Percentiles rank a stretch among this genome's conserved stretches.
These are phyloP conservation scores for Chirona hameri DNA, from an alignment of 2,888 invertebrate species.

Conservation along the genomic window DNA sequence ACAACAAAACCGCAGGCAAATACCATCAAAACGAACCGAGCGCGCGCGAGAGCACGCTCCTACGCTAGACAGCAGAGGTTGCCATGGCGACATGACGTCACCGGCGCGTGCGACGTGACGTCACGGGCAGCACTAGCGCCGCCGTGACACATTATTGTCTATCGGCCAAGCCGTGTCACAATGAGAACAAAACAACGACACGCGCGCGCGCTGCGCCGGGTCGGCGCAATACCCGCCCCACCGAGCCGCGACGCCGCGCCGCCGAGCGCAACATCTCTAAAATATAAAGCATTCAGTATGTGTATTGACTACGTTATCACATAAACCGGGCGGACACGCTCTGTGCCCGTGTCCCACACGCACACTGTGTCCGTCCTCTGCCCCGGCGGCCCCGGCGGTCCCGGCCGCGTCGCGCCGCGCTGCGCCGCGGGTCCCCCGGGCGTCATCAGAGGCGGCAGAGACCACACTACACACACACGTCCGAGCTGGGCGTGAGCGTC, in stretches of 20 bases:
- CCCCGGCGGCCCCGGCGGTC: too few species aligned
- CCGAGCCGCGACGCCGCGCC: background rate
- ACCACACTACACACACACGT: background rate
- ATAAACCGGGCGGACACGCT: background rate
- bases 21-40: background rate
- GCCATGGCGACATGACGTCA: background rate
- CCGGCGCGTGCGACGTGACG: background rate
- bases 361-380: too few species aligned
- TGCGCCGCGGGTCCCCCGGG: too few species aligned
- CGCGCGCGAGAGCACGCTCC: background rate
- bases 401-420: too few species aligned
- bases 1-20: background rate
- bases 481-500: background rate
- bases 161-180: background rate
- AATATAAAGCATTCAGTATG: constrained; percentile 2
- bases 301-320: constrained; percentile 26
- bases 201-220: background rate
- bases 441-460: too few species aligned
- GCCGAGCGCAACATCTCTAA: background rate
- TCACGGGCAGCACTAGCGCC: too few species aligned
- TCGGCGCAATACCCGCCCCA: background rate
- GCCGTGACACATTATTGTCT: background rate
- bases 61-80: background rate
- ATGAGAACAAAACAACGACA: background rate
- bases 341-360: too few species aligned